Evolutionary conservation across 2,113 vertebrate species (phyloP).

Genomic region (Eira barbara): DNA sequence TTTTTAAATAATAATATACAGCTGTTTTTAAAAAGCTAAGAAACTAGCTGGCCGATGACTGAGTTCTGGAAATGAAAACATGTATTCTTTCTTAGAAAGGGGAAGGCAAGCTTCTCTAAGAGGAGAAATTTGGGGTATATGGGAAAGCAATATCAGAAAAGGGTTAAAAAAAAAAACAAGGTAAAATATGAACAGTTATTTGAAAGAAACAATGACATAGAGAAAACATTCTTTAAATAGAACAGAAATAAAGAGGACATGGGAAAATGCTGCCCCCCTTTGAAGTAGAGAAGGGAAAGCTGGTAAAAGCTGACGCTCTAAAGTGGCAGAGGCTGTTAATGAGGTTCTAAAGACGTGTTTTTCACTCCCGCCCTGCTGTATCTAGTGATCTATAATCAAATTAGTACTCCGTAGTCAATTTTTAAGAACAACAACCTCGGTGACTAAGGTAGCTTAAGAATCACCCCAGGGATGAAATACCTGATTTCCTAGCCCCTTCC

Average conservation of each 20-base stretch:
- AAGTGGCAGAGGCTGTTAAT: not conserved
- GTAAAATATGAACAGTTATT: constrained; percentile 45
- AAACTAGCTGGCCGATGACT: not conserved
- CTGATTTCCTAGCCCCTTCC: not conserved
- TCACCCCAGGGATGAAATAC: not conserved
- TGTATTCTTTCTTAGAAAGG: not conserved
- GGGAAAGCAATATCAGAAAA: not conserved
- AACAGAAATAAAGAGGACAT: constrained; percentile 40
- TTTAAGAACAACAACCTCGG: not conserved
- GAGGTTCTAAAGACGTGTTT: not conserved
- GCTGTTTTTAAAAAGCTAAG: not conserved
- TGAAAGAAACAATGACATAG: constrained; percentile 18
- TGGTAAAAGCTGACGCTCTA: not conserved
- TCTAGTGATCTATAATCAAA: not conserved
- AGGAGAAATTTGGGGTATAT: not conserved
- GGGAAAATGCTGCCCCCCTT: constrained; percentile 69
- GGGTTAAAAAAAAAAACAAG: not conserved
- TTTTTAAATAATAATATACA: not conserved
- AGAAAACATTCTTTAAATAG: constrained; percentile 36
- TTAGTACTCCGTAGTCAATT: not conserved
- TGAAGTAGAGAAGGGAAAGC: constrained; percentile 49
- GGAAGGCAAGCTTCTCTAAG: not conserved
- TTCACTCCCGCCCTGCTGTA: not conserved
- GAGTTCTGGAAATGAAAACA: not conserved
- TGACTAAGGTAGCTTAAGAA: not conserved